phyloP scores from a whole-genome alignment of 2,113 vertebrate species.

The Nestor notabilis region DNA sequence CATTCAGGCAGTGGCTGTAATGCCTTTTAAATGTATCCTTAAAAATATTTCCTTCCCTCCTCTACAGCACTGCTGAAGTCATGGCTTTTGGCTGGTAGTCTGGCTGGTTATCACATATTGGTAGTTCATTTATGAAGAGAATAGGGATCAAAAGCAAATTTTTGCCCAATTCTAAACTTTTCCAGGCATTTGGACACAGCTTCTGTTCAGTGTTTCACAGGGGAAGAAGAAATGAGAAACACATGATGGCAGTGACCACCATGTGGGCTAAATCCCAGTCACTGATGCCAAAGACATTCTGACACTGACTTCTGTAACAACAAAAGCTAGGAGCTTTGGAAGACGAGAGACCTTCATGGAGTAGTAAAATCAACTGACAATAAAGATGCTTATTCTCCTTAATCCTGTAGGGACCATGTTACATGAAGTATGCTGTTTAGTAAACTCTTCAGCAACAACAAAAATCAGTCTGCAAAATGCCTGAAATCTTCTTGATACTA shows the following conservation, averaged over 20 bases:
- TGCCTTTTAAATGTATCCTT: neutral
- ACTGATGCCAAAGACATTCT: neutral
- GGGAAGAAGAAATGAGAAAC: neutral
- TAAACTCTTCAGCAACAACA: neutral
- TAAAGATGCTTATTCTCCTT: neutral
- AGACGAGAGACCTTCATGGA: neutral
- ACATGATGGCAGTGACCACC: neutral
- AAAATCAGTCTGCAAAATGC: neutral
- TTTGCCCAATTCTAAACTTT: neutral
- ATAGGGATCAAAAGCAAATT: neutral
- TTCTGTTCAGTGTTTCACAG: neutral
- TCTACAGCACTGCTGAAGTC: neutral
- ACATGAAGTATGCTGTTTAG: neutral
- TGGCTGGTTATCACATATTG: neutral
- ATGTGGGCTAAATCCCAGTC: neutral
- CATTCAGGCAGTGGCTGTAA: neutral
- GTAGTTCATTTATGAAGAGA: neutral
- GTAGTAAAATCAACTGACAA: neutral
- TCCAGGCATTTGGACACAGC: neutral
- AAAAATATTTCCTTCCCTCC: neutral
- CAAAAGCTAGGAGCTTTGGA: neutral
- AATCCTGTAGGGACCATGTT: neutral
- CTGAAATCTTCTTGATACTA: neutral
- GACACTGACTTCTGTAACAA: neutral
- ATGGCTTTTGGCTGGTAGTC: neutral